These are phyloP conservation scores for Apolygus lucorum DNA, from an alignment of 1,140 invertebrate species.

Conservation along the genomic window DNA sequence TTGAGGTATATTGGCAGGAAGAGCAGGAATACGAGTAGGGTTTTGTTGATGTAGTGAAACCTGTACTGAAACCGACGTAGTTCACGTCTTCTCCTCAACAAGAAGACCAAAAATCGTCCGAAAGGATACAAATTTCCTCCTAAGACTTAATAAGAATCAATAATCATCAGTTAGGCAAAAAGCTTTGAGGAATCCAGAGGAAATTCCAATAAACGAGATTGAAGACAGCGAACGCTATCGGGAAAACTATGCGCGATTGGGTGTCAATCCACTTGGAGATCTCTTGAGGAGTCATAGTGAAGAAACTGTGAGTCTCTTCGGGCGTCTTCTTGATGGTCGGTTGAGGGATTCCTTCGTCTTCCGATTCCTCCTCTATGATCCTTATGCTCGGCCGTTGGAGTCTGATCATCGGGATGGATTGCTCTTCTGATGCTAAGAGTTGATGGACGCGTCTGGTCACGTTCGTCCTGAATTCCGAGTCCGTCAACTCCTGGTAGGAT, in stretches of 20 bases:
- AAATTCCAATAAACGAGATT: slow-evolving; percentile 73
- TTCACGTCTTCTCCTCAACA: too few species aligned
- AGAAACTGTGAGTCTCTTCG: slow-evolving; percentile 44
- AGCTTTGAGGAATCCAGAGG: slow-evolving; percentile 13
- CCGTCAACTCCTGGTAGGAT: background rate
- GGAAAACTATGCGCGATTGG: slow-evolving; percentile 66
- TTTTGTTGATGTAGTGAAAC: too few species aligned
- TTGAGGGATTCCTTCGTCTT: background rate
- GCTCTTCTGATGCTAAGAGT: background rate
- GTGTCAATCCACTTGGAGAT: slow-evolving; percentile 79
- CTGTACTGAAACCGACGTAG: too few species aligned
- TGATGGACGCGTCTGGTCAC: background rate
- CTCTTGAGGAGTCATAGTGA: slow-evolving; percentile 75
- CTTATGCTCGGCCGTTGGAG: background rate
- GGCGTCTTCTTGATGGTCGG: background rate
- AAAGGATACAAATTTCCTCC: too few species aligned
- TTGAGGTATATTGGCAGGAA: too few species aligned
- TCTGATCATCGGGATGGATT: background rate
- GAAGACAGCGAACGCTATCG: slow-evolving; percentile 66
- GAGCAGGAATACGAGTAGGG: too few species aligned
- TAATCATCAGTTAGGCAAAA: too few species aligned
- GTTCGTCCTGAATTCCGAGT: background rate
- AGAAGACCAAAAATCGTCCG: too few species aligned
- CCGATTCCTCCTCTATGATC: slow-evolving; percentile 1
- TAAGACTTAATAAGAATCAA: too few species aligned